Evolutionary conservation across 2,797 vertebrate species (phyloP).

Genomic region (Scarus forsteni): DNA sequence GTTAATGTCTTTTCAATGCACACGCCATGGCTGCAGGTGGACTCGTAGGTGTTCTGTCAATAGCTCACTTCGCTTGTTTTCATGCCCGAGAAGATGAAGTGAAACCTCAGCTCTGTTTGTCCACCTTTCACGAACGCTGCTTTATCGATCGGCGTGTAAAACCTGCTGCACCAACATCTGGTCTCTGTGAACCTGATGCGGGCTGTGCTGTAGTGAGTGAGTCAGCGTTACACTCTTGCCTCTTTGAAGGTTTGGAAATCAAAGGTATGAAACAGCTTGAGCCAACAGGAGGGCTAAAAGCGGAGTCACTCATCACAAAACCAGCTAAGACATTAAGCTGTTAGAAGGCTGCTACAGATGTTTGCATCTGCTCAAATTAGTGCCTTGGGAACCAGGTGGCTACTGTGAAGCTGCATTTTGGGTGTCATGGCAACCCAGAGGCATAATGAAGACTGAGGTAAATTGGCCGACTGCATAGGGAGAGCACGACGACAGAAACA

Average conservation of each 20-base stretch:
- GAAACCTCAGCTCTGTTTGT: slow-evolving; percentile 56
- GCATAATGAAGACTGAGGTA: too few species aligned
- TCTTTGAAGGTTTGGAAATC: slow-evolving; percentile 14
- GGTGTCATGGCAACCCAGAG: too few species aligned
- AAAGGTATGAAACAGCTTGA: not conserved
- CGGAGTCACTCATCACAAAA: too few species aligned
- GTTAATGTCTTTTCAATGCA: slow-evolving; percentile 60
- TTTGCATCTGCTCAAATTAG: too few species aligned
- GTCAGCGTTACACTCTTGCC: slow-evolving; percentile 43
- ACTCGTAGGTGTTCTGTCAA: slow-evolving; percentile 58
- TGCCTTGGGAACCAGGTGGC: too few species aligned
- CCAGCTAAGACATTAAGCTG: too few species aligned
- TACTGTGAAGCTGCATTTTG: too few species aligned
- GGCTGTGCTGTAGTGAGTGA: slow-evolving; percentile 46
- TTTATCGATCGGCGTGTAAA: slow-evolving; percentile 56
- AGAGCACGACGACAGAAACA: too few species aligned
- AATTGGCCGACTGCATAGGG: too few species aligned
- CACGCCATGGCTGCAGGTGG: slow-evolving; percentile 45
- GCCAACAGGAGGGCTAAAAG: too few species aligned
- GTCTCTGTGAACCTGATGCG: slow-evolving; percentile 62
- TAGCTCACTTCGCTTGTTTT: slow-evolving; percentile 53
- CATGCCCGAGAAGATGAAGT: slow-evolving; percentile 27
- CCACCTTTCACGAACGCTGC: slow-evolving; percentile 62
- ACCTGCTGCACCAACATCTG: slow-evolving; percentile 58
- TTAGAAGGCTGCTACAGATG: too few species aligned